Percentiles rank a stretch among this genome's conserved stretches.
Conservation (phyloP, 2,888 invertebrate genomes). For the Elgonia sp. region DNA sequence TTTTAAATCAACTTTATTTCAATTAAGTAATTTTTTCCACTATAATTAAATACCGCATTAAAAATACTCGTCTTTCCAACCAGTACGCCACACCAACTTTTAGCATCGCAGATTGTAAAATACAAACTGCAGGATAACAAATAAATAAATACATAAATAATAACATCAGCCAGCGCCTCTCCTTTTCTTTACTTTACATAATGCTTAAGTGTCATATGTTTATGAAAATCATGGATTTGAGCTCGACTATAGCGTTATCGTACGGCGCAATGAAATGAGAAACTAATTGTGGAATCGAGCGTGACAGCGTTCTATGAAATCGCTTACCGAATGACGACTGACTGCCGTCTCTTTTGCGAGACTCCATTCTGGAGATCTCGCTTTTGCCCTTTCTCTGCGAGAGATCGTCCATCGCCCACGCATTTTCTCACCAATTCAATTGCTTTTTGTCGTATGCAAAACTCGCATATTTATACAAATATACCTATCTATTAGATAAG, state of each 20-base stretch:
- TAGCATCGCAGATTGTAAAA: slow-evolving; percentile 35
- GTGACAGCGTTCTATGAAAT: slow-evolving; percentile 72
- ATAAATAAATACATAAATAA: slow-evolving; percentile 29
- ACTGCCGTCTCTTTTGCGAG: slow-evolving; percentile 71
- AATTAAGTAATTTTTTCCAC: background rate
- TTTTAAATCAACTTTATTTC: no score
- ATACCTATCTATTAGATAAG: slow-evolving; percentile 22
- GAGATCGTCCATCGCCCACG: slow-evolving; percentile 75
- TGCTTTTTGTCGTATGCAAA: slow-evolving; percentile 50
- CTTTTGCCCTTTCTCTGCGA: slow-evolving; percentile 73
- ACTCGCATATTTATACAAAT: slow-evolving; percentile 56
- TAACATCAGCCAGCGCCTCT: slow-evolving; percentile 14
- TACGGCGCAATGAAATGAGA: slow-evolving; percentile 63
- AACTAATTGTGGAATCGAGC: slow-evolving; percentile 72
- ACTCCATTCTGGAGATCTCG: slow-evolving; percentile 67
- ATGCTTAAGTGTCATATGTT: slow-evolving; percentile 31
- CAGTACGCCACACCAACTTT: slow-evolving; percentile 36
- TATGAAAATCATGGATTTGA: slow-evolving; percentile 46
- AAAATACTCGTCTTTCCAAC: slow-evolving; percentile 35
- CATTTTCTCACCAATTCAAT: slow-evolving; percentile 74
- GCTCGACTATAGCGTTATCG: slow-evolving; percentile 51
- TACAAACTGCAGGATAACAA: slow-evolving; percentile 20
- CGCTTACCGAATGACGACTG: slow-evolving; percentile 76
- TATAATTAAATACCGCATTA: slow-evolving; percentile 18
- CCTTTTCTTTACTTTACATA: slow-evolving; percentile 12